Conservation (phyloP, 2,113 vertebrate genomes). For the Nycticebus coucang region DNA sequence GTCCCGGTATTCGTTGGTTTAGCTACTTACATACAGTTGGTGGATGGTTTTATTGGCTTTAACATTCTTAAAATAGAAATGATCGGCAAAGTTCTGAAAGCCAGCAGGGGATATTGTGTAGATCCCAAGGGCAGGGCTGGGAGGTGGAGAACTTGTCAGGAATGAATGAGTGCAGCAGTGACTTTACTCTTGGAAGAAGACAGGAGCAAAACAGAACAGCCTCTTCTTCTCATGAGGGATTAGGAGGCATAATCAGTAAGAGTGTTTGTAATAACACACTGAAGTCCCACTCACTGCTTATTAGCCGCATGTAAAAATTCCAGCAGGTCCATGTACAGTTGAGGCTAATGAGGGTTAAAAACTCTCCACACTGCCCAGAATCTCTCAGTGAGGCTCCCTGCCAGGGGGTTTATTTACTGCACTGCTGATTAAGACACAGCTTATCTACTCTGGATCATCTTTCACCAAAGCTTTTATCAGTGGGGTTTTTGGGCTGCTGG, state of each 20-base stretch:
- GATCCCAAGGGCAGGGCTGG: not conserved
- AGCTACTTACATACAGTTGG: accelerated
- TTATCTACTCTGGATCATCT: constrained; percentile 2
- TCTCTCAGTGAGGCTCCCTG: not conserved
- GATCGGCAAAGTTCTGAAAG: not conserved
- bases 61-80: not conserved
- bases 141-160: not conserved
- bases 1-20: not conserved
- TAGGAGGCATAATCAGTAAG: not conserved
- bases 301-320: not conserved
- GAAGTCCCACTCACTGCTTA: not conserved
- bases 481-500: constrained; percentile 8
- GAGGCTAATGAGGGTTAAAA: not conserved
- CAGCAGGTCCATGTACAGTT: not conserved
- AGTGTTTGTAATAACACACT: not conserved
- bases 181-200: not conserved
- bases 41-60: not conserved
- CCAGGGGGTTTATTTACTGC: not conserved
- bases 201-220: not conserved
- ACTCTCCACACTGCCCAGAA: not conserved
- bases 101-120: too few species aligned
- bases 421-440: not conserved
- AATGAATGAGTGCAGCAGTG: not conserved
- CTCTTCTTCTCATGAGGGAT: accelerated
- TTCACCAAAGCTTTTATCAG: constrained; percentile 48